Percentiles rank a stretch among this genome's conserved stretches.
phyloP scores from a whole-genome alignment of 1,140 invertebrate species.

The Chlorops oryzae region DNA sequence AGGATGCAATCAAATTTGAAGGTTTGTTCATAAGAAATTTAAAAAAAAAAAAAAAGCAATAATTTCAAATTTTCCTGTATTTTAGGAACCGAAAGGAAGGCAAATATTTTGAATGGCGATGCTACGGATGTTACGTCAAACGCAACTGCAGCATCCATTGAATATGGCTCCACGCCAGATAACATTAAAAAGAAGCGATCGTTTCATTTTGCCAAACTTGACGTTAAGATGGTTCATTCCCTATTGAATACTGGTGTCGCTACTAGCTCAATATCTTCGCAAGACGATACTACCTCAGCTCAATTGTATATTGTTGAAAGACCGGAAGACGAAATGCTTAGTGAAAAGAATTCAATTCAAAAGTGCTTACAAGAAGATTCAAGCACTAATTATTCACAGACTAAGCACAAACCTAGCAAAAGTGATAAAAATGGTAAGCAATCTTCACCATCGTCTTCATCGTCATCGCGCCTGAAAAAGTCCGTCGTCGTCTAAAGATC shows the following conservation, averaged over 20 bases:
- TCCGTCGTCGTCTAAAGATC: conserved; percentile 20
- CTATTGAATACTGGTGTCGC: too few relatives aligned
- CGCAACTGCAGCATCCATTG: too few relatives aligned
- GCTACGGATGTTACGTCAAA: too few relatives aligned
- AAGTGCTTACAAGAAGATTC: too few relatives aligned
- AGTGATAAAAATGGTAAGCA: background rate
- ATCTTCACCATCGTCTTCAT: conserved; percentile 19
- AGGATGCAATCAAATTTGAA: conserved; percentile 45
- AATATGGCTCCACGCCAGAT: too few relatives aligned
- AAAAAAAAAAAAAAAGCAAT: background rate
- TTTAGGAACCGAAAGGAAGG: conserved; percentile 36
- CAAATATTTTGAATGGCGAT: too few relatives aligned
- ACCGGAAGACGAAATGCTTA: background rate
- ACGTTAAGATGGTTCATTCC: too few relatives aligned
- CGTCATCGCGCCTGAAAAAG: conserved; percentile 31
- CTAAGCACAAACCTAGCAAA: background rate
- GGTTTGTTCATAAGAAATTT: conserved; percentile 17
- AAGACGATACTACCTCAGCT: background rate
- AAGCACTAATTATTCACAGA: too few relatives aligned
- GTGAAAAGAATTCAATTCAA: background rate
- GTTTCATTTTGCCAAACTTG: too few relatives aligned
- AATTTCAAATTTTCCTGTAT: too few relatives aligned
- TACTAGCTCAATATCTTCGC: background rate
- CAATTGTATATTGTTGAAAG: conserved; percentile 1
- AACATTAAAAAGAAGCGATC: too few relatives aligned